Evolutionary conservation across 2,888 invertebrate genomes (phyloP), one percentile per base, ranked within the genome.

Genomic region (Chloromyia formosa): DNA sequence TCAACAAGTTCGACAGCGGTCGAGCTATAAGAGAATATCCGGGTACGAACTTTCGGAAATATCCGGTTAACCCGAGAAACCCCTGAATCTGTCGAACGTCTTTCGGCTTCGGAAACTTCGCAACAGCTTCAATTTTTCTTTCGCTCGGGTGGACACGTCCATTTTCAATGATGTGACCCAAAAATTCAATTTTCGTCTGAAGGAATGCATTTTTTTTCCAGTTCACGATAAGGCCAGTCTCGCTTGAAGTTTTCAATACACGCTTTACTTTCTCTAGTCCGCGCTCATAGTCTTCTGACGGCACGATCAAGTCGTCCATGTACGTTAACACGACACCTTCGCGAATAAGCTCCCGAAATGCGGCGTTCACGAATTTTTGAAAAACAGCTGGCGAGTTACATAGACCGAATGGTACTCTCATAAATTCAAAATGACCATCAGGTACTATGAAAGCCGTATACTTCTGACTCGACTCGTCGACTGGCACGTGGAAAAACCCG

Each of bases 51-150:
- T 77, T 78, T 14, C 80, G 27, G 23, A 80, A 80, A 74, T 77
- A 79, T 22, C 78, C 78, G 0, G 78, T 74, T 58, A 81, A 58
- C 0, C 80, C 81, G 7, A 81, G 56, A 74, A 81, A 81, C 64
- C 78, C 77, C 35, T 79, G 74, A 0, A 81, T 56, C 22, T 80
- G 75, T 56, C 79, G 78, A 2, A 79, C 72, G 40, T 76, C 78
- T 18, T 56, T 74, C 1, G 81, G 80, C 5, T 45, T 62, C 9
- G 79, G 80, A 73, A 79, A 80, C 0, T 76, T 71, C 22, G 66
- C 35, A 9, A 80, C 78, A 0, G 79, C 79, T 40, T 40, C 20
- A 23, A 75, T 77, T 62, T 80, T 80, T 16, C 45, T 20, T 9
- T 61, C 53, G 7, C 77, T 78, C 0, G 79, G 79, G 18, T 64